These are phyloP conservation scores for Campoletis sonorensis DNA, from an alignment of 1,140 invertebrate genomes.

Conservation along the genomic window DNA sequence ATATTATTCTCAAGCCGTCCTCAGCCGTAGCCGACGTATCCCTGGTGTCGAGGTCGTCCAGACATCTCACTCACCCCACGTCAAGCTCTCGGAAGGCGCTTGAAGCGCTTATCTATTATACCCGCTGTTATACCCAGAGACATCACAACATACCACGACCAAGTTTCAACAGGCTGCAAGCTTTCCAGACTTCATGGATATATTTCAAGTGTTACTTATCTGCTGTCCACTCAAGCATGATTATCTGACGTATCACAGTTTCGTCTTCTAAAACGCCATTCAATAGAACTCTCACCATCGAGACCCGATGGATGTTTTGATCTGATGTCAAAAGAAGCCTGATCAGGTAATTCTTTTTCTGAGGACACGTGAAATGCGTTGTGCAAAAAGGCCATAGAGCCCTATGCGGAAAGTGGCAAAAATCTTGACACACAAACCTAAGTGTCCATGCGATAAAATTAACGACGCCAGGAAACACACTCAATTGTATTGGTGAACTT, in stretches of 20 bases:
- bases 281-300: too few species aligned
- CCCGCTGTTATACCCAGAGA: neutral
- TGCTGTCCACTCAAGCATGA: neutral
- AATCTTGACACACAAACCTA: too few species aligned
- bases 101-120: neutral
- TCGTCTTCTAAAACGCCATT: too few species aligned
- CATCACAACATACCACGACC: neutral
- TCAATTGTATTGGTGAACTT: neutral
- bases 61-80: neutral
- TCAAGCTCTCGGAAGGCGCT: neutral
- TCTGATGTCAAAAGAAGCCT: too few species aligned
- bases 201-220: neutral
- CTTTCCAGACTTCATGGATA: neutral
- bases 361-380: too few species aligned
- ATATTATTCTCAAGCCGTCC: neutral
- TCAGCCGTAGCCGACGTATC: neutral
- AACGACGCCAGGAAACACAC: too few species aligned
- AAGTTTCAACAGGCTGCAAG: neutral
- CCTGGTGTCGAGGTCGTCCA: neutral
- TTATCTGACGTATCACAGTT: neutral
- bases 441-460: too few species aligned
- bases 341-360: too few species aligned
- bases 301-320: too few species aligned
- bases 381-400: neutral
- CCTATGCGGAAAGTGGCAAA: neutral